phyloP scores from a whole-genome alignment of 2,797 vertebrate genomes.

The Siniperca obscura region DNA sequence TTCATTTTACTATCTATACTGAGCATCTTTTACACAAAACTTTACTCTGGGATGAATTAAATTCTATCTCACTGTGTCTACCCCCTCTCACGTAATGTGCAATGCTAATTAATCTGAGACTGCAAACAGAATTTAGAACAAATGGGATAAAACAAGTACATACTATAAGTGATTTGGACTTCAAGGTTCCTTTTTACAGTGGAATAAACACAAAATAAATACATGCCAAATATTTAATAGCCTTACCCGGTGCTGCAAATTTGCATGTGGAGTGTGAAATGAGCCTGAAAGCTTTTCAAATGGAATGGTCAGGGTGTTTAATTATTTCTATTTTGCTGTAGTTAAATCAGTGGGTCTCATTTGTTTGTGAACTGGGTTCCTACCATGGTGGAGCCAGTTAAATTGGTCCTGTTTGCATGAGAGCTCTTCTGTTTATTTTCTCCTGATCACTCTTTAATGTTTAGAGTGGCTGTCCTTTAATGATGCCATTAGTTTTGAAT shows the following conservation, averaged over 20 bases:
- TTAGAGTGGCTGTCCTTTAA: slow-evolving; percentile 37
- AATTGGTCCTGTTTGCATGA: slow-evolving; percentile 54
- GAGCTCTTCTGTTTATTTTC: slow-evolving; percentile 50
- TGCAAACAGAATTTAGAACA: not conserved
- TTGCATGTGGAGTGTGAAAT: slow-evolving; percentile 45
- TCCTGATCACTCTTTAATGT: slow-evolving; percentile 46
- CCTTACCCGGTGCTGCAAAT: slow-evolving; percentile 10
- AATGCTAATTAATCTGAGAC: not conserved
- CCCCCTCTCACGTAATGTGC: too few relatives aligned
- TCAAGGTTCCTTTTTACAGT: not conserved
- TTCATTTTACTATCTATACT: not conserved
- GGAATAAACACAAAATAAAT: slow-evolving; percentile 30
- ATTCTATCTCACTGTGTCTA: not conserved
- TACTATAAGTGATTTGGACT: not conserved
- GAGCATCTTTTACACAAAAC: slow-evolving; percentile 3
- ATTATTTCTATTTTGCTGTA: slow-evolving; percentile 45
- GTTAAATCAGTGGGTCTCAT: slow-evolving; percentile 53
- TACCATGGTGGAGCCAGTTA: slow-evolving; percentile 12
- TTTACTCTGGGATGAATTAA: not conserved
- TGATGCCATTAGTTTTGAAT: slow-evolving; percentile 31
- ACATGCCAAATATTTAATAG: slow-evolving; percentile 44
- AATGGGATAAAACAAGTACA: not conserved
- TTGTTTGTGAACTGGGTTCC: slow-evolving; percentile 33
- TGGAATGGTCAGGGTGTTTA: slow-evolving; percentile 27
- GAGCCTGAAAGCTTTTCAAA: slow-evolving; percentile 55